Evolutionary conservation across 2,113 vertebrate species (phyloP).

Genomic region (Castor canadensis): DNA sequence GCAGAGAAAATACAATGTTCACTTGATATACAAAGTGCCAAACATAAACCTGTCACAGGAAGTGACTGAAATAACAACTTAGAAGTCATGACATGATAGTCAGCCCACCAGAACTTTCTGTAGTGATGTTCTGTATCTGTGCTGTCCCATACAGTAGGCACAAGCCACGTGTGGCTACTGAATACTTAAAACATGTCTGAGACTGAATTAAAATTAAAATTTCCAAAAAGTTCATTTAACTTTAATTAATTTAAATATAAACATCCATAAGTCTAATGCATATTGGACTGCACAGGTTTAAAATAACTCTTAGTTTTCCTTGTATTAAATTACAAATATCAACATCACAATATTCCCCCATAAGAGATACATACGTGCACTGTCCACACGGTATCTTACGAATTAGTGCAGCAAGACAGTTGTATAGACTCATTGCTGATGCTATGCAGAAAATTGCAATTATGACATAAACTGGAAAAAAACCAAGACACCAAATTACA

Average conservation of each 20-base stretch:
- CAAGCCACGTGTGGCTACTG: background rate
- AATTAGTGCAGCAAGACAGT: constrained; percentile 91
- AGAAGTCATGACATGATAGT: background rate
- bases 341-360: background rate
- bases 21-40: background rate
- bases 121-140: background rate
- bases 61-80: constrained; percentile 10
- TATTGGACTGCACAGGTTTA: background rate
- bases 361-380: constrained; percentile 86
- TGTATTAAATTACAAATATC: constrained; percentile 13
- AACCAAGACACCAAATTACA: constrained; percentile 36
- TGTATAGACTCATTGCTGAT: constrained; percentile 92
- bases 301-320: constrained; percentile 27
- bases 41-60: constrained; percentile 16
- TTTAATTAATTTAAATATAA: constrained; percentile 42
- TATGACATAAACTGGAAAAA: constrained; percentile 92
- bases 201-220: background rate
- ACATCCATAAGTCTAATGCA: background rate
- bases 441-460: constrained; percentile 95
- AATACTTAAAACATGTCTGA: background rate
- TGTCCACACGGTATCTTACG: constrained; percentile 87
- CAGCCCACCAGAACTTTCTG: background rate
- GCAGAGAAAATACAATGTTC: constrained; percentile 22
- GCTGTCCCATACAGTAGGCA: background rate
- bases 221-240: background rate